Conservation (phyloP, 2,113 vertebrate genomes). For the Dromiciops gliroides region DNA sequence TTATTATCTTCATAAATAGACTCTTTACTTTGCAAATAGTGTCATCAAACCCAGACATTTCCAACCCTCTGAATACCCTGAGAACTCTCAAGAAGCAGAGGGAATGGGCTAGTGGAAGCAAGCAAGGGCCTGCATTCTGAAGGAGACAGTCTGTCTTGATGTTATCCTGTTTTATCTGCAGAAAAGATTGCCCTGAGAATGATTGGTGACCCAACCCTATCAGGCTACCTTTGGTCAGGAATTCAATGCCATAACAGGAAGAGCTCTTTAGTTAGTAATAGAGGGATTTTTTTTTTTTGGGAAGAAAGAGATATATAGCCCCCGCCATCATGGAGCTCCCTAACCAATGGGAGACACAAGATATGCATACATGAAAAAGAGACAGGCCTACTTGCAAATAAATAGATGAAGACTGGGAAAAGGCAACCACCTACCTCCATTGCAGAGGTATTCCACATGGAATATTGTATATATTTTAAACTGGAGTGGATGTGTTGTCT, state of each 20-base stretch:
- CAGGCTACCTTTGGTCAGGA: neutral
- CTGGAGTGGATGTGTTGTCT: neutral
- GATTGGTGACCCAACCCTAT: neutral
- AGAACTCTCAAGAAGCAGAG: constrained; percentile 44
- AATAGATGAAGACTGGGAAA: neutral
- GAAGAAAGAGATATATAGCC: neutral
- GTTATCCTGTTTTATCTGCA: constrained; percentile 58
- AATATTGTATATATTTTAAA: neutral
- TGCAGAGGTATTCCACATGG: no score
- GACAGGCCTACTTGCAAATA: neutral
- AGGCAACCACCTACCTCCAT: neutral
- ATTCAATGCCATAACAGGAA: neutral
- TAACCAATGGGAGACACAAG: neutral
- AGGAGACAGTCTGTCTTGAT: constrained; percentile 62
- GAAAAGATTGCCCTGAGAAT: constrained; percentile 27
- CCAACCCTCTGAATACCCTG: constrained; percentile 50
- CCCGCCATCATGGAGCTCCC: neutral
- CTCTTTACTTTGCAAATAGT: constrained; percentile 73
- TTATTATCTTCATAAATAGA: constrained; percentile 77
- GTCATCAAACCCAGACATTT: constrained; percentile 58
- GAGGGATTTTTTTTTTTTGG: neutral
- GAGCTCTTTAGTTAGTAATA: neutral
- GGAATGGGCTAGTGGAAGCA: constrained; percentile 38
- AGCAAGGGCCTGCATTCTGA: constrained; percentile 36
- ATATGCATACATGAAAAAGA: neutral